Base-by-base conservation (phyloP, 2,797 vertebrate genomes). In the Erithacus rubecula region DNA sequence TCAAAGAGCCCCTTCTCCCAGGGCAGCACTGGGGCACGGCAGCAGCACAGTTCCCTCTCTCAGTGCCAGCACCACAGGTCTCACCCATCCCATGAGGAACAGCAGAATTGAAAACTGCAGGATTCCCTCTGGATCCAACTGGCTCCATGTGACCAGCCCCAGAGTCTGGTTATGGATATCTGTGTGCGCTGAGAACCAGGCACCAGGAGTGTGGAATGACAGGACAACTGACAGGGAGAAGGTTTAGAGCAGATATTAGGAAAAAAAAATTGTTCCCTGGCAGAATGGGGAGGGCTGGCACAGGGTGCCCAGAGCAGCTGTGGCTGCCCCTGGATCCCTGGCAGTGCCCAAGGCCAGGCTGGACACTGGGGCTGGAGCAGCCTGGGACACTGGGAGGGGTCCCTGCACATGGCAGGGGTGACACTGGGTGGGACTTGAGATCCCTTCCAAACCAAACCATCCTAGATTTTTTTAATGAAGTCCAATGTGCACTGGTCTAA, bases 391-490 rank as follows among this genome's bases (percentile, higher is more conserved):
- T 58, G 58, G n/a, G 0, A 77, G 71, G 12, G 27, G 44, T 46
- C 87, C 71, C 71, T 63, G 64, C 14, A n/a, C 64, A 23, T 19
- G 51, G 44, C 24, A 5, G 37, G n/a, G 8, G 15, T 34, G 29
- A 10, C 0, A 30, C 3, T 14, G 29, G 24, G 0, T 23, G 44
- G 1, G 15, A 0, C 58, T 64, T 58, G 2, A 14, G 4, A 18
- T 32, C 30, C 12, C 1, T 52, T 30, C 29, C 52, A 34, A 1
- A 12, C 15, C 15, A 52, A 77, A 58, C 4, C 18, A 27, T 24
- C 10, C n/a, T 8, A 15, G 32, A 24, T 13, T 46, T 74, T 58
- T 68, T 80, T 29, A 49, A 49, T 58, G 41, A 91, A 93, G 39
- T 30, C n/a, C 46, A 58, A 5, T 32, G 22, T 20, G 15, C 60